Evolutionary conservation across 2,797 vertebrate genomes (phyloP).

Genomic region (Notoglanidium macrostoma): DNA sequence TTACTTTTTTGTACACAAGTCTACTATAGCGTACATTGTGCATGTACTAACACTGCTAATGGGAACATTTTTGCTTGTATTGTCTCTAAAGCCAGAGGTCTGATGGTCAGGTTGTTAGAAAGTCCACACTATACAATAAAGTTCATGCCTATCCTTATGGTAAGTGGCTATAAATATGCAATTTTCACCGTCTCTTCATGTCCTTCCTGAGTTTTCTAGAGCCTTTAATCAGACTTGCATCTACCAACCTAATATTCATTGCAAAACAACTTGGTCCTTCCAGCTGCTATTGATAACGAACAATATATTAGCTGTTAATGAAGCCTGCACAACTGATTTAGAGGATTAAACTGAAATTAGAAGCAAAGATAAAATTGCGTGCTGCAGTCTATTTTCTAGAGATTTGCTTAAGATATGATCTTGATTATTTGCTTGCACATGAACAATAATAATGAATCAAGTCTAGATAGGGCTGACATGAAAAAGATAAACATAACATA

Average conservation of each 20-base stretch:
- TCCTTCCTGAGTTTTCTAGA: background rate
- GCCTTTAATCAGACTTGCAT: background rate
- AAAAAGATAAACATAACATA: slow-evolving; percentile 32
- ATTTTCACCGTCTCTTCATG: background rate
- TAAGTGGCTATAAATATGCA: background rate
- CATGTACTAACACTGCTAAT: background rate
- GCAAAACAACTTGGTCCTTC: background rate
- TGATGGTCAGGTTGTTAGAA: background rate
- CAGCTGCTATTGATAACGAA: slow-evolving; percentile 17
- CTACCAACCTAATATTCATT: background rate
- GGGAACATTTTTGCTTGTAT: background rate
- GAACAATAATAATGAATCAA: slow-evolving; percentile 39
- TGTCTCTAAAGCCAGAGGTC: background rate
- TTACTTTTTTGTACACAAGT: background rate
- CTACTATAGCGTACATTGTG: background rate
- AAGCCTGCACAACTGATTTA: slow-evolving; percentile 9
- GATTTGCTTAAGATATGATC: slow-evolving; percentile 39
- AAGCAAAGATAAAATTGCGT: slow-evolving; percentile 26
- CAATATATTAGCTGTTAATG: slow-evolving; percentile 2
- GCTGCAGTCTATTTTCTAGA: background rate
- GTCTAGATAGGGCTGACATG: slow-evolving; percentile 22
- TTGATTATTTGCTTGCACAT: slow-evolving; percentile 46
- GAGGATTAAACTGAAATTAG: slow-evolving; percentile 24
- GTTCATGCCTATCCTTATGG: background rate
- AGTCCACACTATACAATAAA: too few relatives aligned